Base-by-base conservation (phyloP, 2,797 vertebrate species). In the Acipenser transmontanus region DNA sequence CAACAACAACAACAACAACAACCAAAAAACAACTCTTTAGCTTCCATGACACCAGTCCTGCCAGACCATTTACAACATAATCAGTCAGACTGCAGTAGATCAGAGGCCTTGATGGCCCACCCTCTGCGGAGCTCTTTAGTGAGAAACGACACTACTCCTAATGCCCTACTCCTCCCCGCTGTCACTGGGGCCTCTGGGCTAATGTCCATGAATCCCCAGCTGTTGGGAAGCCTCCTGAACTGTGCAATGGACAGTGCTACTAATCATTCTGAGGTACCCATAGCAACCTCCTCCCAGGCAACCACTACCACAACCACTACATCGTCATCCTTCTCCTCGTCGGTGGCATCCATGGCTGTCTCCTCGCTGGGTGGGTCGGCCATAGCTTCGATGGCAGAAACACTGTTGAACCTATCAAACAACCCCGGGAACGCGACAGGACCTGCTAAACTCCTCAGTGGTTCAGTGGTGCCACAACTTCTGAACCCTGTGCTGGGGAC, bases 261-360 rank as follows among this genome's bases (percentile, higher is more conserved):
- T 91, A 87, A 92, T 89, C 93, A 94, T 90, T 90, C 91, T 82
- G 87, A 84, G 89, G 92, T 94, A 91, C 84, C 94, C 88, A 92
- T 95, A 79, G 92, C 88, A 94, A 93, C 92, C 81, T 94, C 88
- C 79, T 88, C 90, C 84, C 90, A 90, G 80, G 93, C 93, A 88
- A 93, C 93, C 81, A 79, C 85, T 81, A 83, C 87, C 86, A 90
- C 85, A 79, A 84, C 83, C 87, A 89, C 89, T 77, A 84, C 92
- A 85, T 92, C 93, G 83, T 90, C 93, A 82, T 91, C 17, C 17
- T 17, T 1, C 17, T 17, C 17, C 17, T 17, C 93, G 85, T 93
- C 93, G 87, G 85, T 94, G 91, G 90, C 90, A 77, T 86, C 88
- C 80, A 82, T 84, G 85, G 91, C 89, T 82, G 91, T 88, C 79